A percentile compares a stretch with the other conserved stretches of the same genome.
These are phyloP conservation scores for Sterna hirundo DNA, from an alignment of 2,113 vertebrate species.

Conservation along the genomic window DNA sequence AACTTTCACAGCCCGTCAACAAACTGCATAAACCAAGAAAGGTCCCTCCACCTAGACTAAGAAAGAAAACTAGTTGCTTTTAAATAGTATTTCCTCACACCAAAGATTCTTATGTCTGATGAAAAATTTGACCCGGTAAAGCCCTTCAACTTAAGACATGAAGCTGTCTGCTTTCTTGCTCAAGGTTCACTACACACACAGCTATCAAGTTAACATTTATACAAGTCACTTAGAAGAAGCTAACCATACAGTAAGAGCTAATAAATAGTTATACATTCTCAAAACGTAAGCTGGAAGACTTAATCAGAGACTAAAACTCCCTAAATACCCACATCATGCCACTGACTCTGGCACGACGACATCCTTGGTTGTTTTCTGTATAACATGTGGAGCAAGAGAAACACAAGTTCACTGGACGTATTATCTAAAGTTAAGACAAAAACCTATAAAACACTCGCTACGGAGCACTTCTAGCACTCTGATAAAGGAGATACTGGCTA, in stretches of 20 bases:
- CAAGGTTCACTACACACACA: not conserved
- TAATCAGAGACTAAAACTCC: not conserved
- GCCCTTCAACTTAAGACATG: not conserved
- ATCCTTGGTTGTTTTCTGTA: not conserved
- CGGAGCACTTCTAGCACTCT: not conserved
- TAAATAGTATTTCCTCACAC: not conserved
- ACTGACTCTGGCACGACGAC: not conserved
- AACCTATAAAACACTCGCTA: not conserved
- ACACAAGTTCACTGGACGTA: not conserved
- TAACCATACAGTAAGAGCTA: not conserved
- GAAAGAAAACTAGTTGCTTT: conserved; percentile 6
- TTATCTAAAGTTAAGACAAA: not conserved
- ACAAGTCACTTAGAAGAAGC: not conserved
- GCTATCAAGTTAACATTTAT: not conserved
- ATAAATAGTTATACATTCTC: not conserved
- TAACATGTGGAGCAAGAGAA: not conserved
- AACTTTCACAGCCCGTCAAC: conserved; percentile 83
- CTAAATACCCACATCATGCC: not conserved
- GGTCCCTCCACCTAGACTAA: conserved; percentile 83
- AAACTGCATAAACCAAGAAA: conserved; percentile 83
- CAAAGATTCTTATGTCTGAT: not conserved
- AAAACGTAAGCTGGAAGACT: not conserved
- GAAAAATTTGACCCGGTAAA: not conserved
- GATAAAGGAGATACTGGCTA: not conserved
- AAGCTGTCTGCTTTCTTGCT: not conserved